Percentiles rank a stretch among this genome's conserved stretches.
phyloP scores from a whole-genome alignment of 2,113 vertebrate species.

The Uria lomvia region DNA sequence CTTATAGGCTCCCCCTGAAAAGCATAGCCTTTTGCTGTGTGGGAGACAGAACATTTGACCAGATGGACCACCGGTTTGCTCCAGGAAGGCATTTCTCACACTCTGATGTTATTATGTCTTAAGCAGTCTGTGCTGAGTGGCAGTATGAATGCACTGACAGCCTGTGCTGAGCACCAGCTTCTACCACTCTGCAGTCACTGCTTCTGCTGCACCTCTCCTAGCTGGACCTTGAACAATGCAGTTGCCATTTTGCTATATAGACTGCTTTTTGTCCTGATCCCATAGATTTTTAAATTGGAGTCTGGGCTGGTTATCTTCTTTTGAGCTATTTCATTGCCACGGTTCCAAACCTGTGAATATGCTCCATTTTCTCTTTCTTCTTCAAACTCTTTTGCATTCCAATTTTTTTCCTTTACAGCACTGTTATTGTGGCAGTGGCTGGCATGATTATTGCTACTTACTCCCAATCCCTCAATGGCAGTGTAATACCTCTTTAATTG shows the following conservation, averaged over 20 bases:
- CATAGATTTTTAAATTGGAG: constrained; percentile 2
- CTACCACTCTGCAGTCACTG: background rate
- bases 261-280: background rate
- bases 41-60: background rate
- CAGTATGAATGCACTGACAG: background rate
- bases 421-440: constrained; percentile 16
- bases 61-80: background rate
- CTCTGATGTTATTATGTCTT: background rate
- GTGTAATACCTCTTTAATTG: constrained; percentile 57
- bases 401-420: background rate
- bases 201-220: background rate
- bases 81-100: background rate
- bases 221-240: background rate
- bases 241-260: background rate
- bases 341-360: background rate
- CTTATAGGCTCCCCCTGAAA: background rate
- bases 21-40: background rate
- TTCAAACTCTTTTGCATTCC: constrained; percentile 8
- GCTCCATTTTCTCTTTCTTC: constrained; percentile 13
- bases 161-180: background rate
- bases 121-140: background rate
- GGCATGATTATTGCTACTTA: constrained; percentile 41
- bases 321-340: background rate
- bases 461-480: constrained; percentile 35
- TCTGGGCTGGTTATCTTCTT: constrained; percentile 16